Evolutionary conservation across 2,113 vertebrate genomes (phyloP), one percentile per base, ranked within the genome.

Genomic region (Psophia crepitans): DNA sequence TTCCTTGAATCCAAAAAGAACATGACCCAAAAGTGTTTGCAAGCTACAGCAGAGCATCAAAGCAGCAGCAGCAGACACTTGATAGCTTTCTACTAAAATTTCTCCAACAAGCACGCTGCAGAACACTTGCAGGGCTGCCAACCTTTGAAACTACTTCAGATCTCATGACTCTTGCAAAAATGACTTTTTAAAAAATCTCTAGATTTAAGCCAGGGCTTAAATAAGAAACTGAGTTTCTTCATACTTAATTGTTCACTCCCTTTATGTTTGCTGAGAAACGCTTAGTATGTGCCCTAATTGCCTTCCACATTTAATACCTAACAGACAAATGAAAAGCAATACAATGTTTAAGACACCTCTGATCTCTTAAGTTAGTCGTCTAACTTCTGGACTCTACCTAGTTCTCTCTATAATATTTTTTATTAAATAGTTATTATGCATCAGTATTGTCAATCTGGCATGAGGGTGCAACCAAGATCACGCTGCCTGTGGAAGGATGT

Each of bases 401-500:
- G 17, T 37, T 84, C 32, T 73, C 11, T 22, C 65, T 39, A 8
- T 11, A 63, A 21, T 30, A 61, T 69, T 86, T 85, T 49, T 76
- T 27, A 86, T 11, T 44, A 68, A 79, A 49, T 18, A 74, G 17
- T n/a, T 56, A 46, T 6, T 15, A 76, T 21, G 46, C 43, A 41
- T 14, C 53, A 60, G 10, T 51, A 44, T 17, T 12, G 8, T 6
- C 24, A 66, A 35, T 32, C 48, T 6, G 26, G 10, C 23, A 17
- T 26, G 12, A 39, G 30, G 24, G 14, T 32, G 27, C n/a, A 70
- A 24, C 13, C 41, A 84, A 53, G 13, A 26, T 14, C 32, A 78
- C 54, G 28, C 22, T 11, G 27, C 33, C 10, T 8, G 18, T 26
- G 32, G 37, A 30, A 77, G 5, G 22, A 60, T 0, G 0, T 4